Conservation (phyloP, 2,113 vertebrate species). For the Myodes glareolus region DNA sequence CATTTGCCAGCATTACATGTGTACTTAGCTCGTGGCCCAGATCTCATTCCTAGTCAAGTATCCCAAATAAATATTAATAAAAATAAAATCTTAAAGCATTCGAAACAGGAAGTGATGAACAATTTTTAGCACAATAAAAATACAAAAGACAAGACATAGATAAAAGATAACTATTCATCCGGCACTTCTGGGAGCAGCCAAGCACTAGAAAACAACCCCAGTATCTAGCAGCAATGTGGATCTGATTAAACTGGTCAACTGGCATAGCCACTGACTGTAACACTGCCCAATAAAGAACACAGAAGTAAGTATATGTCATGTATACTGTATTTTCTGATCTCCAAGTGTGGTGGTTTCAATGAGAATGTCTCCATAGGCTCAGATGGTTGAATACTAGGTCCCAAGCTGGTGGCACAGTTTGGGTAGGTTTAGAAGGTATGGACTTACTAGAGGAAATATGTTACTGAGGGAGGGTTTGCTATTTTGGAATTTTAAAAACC, state of each 20-base stretch:
- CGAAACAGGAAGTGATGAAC: not conserved
- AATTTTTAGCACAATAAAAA: not conserved
- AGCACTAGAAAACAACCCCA: not conserved
- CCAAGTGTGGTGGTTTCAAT: not conserved
- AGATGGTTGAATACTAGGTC: not conserved
- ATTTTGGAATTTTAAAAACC: not conserved
- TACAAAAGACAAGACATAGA: not conserved
- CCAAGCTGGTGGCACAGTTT: not conserved
- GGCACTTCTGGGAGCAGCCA: not conserved
- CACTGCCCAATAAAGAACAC: not conserved
- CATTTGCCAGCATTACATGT: not conserved
- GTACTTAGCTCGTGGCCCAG: not conserved
- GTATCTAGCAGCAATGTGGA: not conserved
- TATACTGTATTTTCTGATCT: not conserved
- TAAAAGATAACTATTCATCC: not conserved
- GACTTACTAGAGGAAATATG: not conserved
- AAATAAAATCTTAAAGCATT: not conserved
- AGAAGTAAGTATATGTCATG: not conserved
- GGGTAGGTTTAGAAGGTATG: not conserved
- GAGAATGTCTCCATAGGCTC: not conserved
- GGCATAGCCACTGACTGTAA: not conserved
- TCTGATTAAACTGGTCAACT: not conserved
- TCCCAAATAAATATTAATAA: not conserved
- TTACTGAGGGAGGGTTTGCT: not conserved
- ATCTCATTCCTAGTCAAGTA: not conserved